Percentiles rank a stretch among this genome's conserved stretches.
Conservation (phyloP, 2,797 vertebrate species). For the Moxostoma hubbsi region DNA sequence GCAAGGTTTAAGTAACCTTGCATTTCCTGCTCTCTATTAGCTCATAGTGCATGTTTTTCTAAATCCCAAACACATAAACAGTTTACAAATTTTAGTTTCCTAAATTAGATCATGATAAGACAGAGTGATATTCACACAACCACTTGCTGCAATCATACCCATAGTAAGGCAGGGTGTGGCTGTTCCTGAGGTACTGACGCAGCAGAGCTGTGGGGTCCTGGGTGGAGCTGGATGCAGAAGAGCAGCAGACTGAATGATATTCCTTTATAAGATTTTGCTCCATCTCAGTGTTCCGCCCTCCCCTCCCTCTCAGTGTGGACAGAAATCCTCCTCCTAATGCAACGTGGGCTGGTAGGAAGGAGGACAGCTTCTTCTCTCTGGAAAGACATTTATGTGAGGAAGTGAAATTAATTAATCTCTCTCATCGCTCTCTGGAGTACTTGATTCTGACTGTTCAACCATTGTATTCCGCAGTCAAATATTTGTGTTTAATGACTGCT, state of each 20-base stretch:
- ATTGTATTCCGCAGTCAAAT: too few species aligned
- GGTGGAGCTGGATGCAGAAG: slow-evolving; percentile 27
- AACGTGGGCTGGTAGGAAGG: slow-evolving; percentile 85
- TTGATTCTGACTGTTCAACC: too few species aligned
- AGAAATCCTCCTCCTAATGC: slow-evolving; percentile 80
- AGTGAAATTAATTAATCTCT: background rate
- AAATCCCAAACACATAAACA: too few species aligned
- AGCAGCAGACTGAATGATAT: slow-evolving; percentile 76
- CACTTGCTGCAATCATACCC: slow-evolving; percentile 74
- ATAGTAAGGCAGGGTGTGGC: slow-evolving; percentile 88
- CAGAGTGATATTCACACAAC: background rate
- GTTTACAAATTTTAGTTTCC: too few species aligned
- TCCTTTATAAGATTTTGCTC: slow-evolving; percentile 84
- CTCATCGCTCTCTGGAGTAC: too few species aligned
- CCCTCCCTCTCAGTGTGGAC: slow-evolving; percentile 80
- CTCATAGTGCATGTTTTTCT: background rate
- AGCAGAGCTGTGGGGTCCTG: slow-evolving; percentile 72
- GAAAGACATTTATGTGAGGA: background rate
- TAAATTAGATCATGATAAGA: too few species aligned
- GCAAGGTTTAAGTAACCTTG: background rate
- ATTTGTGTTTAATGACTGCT: too few species aligned
- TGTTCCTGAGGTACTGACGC: slow-evolving; percentile 84
- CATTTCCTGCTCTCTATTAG: background rate
- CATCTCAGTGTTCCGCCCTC: slow-evolving; percentile 73
- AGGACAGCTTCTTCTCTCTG: slow-evolving; percentile 84